Conservation (phyloP, 2,113 vertebrate genomes). For the Gymnarchus niloticus region DNA sequence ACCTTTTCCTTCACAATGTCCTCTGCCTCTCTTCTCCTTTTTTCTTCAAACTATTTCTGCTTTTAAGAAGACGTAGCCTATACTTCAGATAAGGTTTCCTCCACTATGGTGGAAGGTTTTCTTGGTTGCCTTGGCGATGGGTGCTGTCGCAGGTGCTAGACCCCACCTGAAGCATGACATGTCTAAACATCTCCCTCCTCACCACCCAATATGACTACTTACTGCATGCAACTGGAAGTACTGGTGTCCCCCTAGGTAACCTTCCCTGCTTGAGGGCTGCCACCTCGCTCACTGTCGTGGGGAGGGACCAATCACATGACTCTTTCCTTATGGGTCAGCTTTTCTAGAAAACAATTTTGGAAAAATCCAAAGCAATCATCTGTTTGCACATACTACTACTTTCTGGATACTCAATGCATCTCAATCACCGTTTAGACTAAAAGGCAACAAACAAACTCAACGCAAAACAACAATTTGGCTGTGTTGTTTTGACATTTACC, state of each 20-base stretch:
- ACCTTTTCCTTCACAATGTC: conserved; percentile 42
- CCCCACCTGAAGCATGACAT: conserved; percentile 71
- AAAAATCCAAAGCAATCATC: conserved; percentile 39
- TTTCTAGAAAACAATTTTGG: not conserved
- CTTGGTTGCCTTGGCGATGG: conserved; percentile 30
- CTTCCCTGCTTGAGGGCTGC: not conserved
- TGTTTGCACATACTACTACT: conserved; percentile 62
- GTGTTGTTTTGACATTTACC: conserved; percentile 53
- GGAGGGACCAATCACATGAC: not conserved
- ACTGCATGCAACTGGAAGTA: conserved; percentile 57
- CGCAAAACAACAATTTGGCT: conserved; percentile 55
- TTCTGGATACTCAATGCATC: conserved; percentile 59
- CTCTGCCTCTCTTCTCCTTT: conserved; percentile 47
- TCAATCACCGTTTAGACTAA: conserved; percentile 53
- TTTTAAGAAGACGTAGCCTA: conserved; percentile 48
- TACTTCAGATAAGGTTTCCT: conserved; percentile 55
- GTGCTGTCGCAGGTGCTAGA: conserved; percentile 54
- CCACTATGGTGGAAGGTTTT: conserved; percentile 59
- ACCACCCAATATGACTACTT: conserved; percentile 45
- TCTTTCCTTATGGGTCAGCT: conserved; percentile 24
- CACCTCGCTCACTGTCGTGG: conserved; percentile 22
- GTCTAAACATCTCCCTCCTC: conserved; percentile 55
- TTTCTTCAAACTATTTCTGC: conserved; percentile 32
- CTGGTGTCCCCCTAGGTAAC: not conserved
- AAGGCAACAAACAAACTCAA: conserved; percentile 55